A percentile compares a stretch with the other conserved stretches of the same genome.
These are phyloP conservation scores for Calyptommatus sinebrachiatus DNA, from an alignment of 2,113 vertebrate species.

Conservation along the genomic window DNA sequence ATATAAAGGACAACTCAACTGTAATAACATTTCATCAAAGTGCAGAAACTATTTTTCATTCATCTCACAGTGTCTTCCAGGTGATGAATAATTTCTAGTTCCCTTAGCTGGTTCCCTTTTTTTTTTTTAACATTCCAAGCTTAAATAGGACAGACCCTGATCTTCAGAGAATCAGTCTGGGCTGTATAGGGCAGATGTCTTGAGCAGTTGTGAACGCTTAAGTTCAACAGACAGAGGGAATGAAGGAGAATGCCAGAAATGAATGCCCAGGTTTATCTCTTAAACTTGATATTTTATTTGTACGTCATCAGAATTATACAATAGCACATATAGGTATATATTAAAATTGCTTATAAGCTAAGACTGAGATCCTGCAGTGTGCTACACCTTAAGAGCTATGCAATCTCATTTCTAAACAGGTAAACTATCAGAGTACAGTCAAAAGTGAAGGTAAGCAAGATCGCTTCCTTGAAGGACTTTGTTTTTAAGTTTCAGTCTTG, in stretches of 20 bases:
- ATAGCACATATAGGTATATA: conserved; percentile 8
- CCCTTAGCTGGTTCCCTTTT: no score
- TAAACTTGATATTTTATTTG: conserved; percentile 57
- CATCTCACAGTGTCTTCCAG: no score
- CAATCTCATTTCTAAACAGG: conserved; percentile 74
- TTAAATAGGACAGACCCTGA: no score
- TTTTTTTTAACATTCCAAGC: no score
- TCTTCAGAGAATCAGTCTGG: background rate
- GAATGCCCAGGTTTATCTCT: background rate
- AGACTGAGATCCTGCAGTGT: conserved; percentile 74
- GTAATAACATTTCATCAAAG: no score
- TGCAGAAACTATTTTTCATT: no score
- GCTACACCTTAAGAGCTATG: conserved; percentile 65
- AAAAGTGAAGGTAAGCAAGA: conserved; percentile 64
- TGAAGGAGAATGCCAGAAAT: background rate
- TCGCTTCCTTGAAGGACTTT: background rate
- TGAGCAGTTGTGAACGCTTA: background rate
- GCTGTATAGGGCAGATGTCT: background rate
- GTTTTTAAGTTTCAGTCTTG: background rate
- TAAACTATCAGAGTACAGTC: conserved; percentile 73
- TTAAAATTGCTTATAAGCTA: conserved; percentile 43
- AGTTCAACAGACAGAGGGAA: background rate
- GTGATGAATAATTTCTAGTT: no score
- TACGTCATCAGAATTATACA: conserved; percentile 68
- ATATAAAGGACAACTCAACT: no score